Evolutionary conservation across 2,888 invertebrate genomes (phyloP), one percentile per base, ranked within the genome.

Genomic region (Ectropis crepuscularia): DNA sequence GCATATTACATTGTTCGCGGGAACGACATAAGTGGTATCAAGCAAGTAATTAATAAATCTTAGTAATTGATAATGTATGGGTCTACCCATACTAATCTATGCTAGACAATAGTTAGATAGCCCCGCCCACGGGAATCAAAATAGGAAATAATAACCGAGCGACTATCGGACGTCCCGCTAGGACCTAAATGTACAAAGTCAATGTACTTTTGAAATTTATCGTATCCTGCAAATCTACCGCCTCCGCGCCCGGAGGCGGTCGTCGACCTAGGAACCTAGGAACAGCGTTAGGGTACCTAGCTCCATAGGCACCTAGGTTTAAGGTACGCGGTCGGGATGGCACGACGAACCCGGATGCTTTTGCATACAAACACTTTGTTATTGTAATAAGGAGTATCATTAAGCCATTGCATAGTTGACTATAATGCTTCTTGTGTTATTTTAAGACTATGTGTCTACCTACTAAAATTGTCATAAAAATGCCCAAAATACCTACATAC

Each of bases 131-230:
- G 39, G 42, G 57, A 63, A 57, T 57, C 55, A 10, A 47, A 38
- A 59, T 41, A 55, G 53, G 54, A 58, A 59, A 57, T 58, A 65
- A 62, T 57, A 63, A 16, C 47, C n/a, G 43, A 50, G 49, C 8
- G 48, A 39, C 69, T 70, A 71, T 71, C 69, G 69, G 70, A 71
- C 72, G 76, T 76, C 69, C 75, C 70, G 76, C 74, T 79, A 82
- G 76, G 73, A 74, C 71, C 72, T 68, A 75, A 69, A 76, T 81
- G 77, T 75, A 77, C 81, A 80, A 84, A 90, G 87, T 88, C 88
- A 88, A 88, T 90, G 89, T 83, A 87, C 88, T 87, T 89, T 90
- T 90, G 89, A 90, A 92, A 90, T 90, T 91, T 90, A 92, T 89
- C 85, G 90, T 88, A 88, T 88, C 90, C 91, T 86, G 89, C 86